These are phyloP conservation scores for Caenorhabditis sinica DNA, from an alignment of 2,888 invertebrate genomes.

Conservation along the genomic window DNA sequence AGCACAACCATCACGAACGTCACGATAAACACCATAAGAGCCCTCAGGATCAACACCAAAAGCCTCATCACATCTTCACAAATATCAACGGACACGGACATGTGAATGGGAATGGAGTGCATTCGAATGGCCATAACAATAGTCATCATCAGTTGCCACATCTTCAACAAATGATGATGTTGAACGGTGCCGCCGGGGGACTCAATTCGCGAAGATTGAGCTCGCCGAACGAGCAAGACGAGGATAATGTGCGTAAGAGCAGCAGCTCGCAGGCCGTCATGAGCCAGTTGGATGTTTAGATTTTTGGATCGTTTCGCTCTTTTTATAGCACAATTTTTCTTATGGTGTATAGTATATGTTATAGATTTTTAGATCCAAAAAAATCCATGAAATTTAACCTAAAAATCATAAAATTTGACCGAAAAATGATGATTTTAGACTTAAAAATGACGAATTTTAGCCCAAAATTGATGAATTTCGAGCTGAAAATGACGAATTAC, in stretches of 20 bases:
- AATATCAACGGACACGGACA: constrained; percentile 41
- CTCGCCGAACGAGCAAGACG: constrained; percentile 65
- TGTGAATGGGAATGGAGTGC: constrained; percentile 12
- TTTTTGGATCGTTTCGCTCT: not conserved
- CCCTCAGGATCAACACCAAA: not conserved
- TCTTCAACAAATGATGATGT: constrained; percentile 21
- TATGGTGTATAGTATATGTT: not conserved
- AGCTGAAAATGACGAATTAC: no score
- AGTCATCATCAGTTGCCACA: constrained; percentile 15
- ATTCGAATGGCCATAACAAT: constrained; percentile 21
- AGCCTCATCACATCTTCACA: not conserved
- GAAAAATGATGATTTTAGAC: no score
- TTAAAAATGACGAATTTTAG: no score
- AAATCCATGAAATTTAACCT: no score
- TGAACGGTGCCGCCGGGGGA: constrained; percentile 27
- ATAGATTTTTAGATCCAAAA: not conserved
- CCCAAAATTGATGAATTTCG: no score
- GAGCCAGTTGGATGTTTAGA: constrained; percentile 33
- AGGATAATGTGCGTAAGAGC: constrained; percentile 57
- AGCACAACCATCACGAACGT: constrained; percentile 7
- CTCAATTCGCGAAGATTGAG: constrained; percentile 42
- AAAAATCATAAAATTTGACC: no score
- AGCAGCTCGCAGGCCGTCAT: constrained; percentile 25
- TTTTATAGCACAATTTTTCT: not conserved
- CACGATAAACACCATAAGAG: not conserved